These are phyloP conservation scores for Ethmia dodecea DNA, from an alignment of 2,888 invertebrate genomes.

Conservation along the genomic window DNA sequence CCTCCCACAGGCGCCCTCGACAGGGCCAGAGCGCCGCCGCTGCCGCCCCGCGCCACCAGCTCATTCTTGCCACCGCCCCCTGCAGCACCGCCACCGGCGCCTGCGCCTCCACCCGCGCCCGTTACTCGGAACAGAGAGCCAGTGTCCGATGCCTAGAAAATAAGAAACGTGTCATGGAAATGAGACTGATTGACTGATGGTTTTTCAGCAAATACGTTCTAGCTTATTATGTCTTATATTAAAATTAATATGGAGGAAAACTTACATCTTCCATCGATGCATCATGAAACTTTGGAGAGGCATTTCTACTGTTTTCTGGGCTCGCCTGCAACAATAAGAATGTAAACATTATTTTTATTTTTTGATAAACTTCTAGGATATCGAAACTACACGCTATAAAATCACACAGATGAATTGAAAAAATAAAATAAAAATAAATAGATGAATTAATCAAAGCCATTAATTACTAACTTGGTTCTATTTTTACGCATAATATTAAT, in stretches of 20 bases:
- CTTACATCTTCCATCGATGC: slow-evolving; percentile 72
- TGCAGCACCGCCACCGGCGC: slow-evolving; percentile 81
- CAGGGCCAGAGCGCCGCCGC: slow-evolving; percentile 78
- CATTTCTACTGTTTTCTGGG: slow-evolving; percentile 72
- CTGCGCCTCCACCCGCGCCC: slow-evolving; percentile 80
- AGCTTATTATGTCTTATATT: background rate
- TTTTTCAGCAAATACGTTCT: no score
- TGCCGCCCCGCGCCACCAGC: slow-evolving; percentile 81
- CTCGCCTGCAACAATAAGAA: slow-evolving; percentile 74
- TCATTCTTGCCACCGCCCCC: slow-evolving; percentile 79
- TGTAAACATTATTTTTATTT: no score
- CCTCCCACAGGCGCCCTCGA: slow-evolving; percentile 79
- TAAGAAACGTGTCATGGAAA: no score
- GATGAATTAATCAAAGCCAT: background rate
- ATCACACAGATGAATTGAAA: no score
- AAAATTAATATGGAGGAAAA: slow-evolving; percentile 11
- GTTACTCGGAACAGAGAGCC: slow-evolving; percentile 67
- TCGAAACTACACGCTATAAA: no score
- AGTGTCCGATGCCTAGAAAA: slow-evolving; percentile 63
- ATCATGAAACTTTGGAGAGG: slow-evolving; percentile 69
- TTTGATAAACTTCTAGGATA: no score
- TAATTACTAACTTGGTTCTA: background rate
- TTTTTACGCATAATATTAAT: slow-evolving; percentile 8
- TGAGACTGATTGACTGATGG: no score
- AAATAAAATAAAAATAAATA: background rate